These are phyloP conservation scores for Embiotoca jacksoni DNA, from an alignment of 2,113 vertebrate genomes.

Conservation along the genomic window DNA sequence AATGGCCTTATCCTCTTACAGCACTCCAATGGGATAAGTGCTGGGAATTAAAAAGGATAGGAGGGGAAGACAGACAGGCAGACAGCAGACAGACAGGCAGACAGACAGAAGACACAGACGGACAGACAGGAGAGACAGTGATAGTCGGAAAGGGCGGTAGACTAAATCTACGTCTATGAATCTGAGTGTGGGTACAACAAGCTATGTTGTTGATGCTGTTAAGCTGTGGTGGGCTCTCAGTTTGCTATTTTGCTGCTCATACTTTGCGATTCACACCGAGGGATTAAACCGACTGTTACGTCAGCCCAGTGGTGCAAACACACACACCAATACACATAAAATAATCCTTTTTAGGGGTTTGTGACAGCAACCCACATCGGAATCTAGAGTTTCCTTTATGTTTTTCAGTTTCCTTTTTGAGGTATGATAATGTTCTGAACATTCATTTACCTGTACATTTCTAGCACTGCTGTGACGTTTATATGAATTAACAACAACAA, in stretches of 20 bases:
- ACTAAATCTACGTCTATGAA: slow-evolving; percentile 5
- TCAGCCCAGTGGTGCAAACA: slow-evolving; percentile 47
- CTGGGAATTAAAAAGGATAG: slow-evolving; percentile 64
- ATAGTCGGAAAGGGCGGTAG: slow-evolving; percentile 6
- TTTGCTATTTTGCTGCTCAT: slow-evolving; percentile 62
- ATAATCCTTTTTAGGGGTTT: slow-evolving; percentile 57
- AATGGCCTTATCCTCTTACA: slow-evolving; percentile 78
- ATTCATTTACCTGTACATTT: slow-evolving; percentile 7
- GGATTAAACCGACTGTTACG: slow-evolving; percentile 70
- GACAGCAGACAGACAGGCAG: slow-evolving; percentile 15
- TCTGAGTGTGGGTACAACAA: slow-evolving; percentile 44
- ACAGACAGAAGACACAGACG: slow-evolving; percentile 15
- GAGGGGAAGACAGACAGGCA: slow-evolving; percentile 38
- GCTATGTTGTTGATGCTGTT: slow-evolving; percentile 24
- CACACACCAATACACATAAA: not conserved
- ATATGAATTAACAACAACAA: slow-evolving; percentile 10
- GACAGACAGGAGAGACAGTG: slow-evolving; percentile 14
- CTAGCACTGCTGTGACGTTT: not conserved
- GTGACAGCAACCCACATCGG: slow-evolving; percentile 44
- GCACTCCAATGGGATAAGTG: slow-evolving; percentile 68
- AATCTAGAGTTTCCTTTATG: slow-evolving; percentile 26
- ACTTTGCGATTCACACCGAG: slow-evolving; percentile 61
- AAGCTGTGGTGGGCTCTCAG: slow-evolving; percentile 36
- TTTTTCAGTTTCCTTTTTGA: slow-evolving; percentile 10
- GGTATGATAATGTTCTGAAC: not conserved